Evolutionary conservation across 2,113 vertebrate genomes (phyloP), one percentile per base, ranked within the genome.

Genomic region (Xiphorhynchus elegans): DNA sequence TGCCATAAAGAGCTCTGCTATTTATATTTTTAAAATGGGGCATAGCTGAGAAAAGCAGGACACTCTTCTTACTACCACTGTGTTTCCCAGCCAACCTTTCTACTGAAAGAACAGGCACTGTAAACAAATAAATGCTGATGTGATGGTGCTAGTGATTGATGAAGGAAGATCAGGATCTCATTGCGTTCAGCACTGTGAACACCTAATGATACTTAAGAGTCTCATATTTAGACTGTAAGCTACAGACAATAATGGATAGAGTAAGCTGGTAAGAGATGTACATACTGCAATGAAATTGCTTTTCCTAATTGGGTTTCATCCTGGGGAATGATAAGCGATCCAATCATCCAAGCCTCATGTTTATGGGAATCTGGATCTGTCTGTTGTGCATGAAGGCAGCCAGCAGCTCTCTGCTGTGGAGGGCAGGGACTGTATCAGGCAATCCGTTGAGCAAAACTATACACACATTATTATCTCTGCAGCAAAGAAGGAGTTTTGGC

Each of bases 111-210:
- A 75, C 23, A 84, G 40, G 23, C 37, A 53, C 15, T n/a, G 21
- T 44, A 90, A 93, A 82, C 46, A 80, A 94, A 66, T 66, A 69
- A 93, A 88, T 28, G 72, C 26, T 78, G 92, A 59, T 84, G 64
- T 44, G 50, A 42, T 67, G 58, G 47, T 40, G 78, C 66, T 17
- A 82, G 78, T 70, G 82, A 91, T 4, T 70, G 56, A 74, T 81
- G 85, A 66, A 67, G 39, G 49, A 70, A 75, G 88, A 88, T 70
- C 31, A 53, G 24, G 60, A 74, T 56, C 64, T 58, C 52, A 13
- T 58, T 92, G 72, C 67, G 60, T 58, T 89, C 49, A 93, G 78
- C 39, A 42, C 47, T 37, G 29, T 44, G 53, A 95, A 37, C 52
- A 90, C 29, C 80, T 60, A 59, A 89, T 31, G 56, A 82, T 58